A percentile compares a stretch with the other conserved stretches of the same genome.
Conservation (phyloP, 2,888 invertebrate species). For the Rutpela maculata region DNA sequence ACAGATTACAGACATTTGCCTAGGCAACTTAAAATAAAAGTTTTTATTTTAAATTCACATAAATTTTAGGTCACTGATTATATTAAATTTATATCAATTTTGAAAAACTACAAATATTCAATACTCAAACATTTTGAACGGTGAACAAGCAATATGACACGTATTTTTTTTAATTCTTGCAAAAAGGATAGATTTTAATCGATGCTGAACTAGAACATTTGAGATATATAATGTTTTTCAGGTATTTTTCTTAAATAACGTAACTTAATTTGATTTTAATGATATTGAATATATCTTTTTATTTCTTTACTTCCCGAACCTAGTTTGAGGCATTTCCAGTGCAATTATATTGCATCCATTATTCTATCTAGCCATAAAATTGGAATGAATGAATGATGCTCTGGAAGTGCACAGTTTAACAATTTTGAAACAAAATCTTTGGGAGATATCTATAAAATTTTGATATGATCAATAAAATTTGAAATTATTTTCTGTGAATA, state of each 20-base stretch:
- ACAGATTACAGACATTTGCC: too few relatives aligned
- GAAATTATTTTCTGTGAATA: too few relatives aligned
- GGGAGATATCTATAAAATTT: background rate
- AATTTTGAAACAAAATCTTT: background rate
- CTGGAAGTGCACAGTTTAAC: background rate
- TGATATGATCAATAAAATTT: too few relatives aligned
- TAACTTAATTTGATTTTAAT: background rate
- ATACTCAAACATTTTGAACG: background rate
- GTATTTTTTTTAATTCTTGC: background rate
- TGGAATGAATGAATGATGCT: background rate
- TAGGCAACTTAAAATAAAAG: too few relatives aligned
- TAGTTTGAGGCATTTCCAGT: background rate
- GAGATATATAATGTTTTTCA: background rate
- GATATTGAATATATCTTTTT: background rate
- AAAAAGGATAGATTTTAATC: background rate
- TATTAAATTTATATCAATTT: background rate
- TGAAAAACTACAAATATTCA: background rate
- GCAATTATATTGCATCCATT: background rate
- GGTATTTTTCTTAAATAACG: background rate
- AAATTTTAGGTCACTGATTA: too few relatives aligned
- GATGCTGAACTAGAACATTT: background rate
- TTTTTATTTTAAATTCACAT: too few relatives aligned
- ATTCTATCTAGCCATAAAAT: background rate
- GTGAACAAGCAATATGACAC: background rate
- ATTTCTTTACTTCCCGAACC: background rate